phyloP scores from a whole-genome alignment of 1,140 invertebrate species.

The Caenorhabditis latens region DNA sequence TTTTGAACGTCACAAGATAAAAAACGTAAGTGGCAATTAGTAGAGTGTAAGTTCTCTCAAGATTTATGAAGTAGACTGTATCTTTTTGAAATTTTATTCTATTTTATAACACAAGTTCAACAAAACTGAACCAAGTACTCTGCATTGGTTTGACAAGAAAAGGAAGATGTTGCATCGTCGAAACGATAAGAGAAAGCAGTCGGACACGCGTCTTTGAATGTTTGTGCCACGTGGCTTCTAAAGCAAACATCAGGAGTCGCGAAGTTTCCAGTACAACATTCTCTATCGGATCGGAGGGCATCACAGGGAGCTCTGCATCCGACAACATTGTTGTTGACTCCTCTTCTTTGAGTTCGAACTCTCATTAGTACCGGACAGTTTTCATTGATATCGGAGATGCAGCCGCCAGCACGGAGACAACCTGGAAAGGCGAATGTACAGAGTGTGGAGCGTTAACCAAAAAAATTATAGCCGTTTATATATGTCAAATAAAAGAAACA shows the following conservation, averaged over 20 bases:
- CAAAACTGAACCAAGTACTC: constrained; percentile 37
- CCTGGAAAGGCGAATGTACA: too few relatives aligned
- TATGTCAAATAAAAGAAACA: background rate
- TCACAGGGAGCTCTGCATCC: constrained; percentile 26
- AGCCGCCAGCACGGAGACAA: constrained; percentile 11
- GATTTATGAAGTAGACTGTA: too few relatives aligned
- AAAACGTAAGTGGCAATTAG: too few relatives aligned
- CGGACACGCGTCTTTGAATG: constrained; percentile 5
- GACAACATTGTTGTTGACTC: background rate
- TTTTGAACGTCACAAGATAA: background rate
- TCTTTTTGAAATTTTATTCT: too few relatives aligned
- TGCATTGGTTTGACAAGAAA: constrained; percentile 7
- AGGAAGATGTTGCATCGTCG: constrained; percentile 5
- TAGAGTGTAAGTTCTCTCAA: too few relatives aligned
- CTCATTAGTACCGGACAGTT: constrained; percentile 9
- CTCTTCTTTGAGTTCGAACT: background rate
- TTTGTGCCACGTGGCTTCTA: constrained; percentile 26
- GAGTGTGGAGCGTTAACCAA: background rate
- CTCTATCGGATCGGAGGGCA: constrained; percentile 7
- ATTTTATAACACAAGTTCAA: background rate
- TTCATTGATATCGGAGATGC: constrained; percentile 13
- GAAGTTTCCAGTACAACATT: constrained; percentile 12
- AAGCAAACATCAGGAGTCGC: constrained; percentile 2
- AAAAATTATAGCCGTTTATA: too few relatives aligned
- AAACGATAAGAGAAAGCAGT: background rate